Evolutionary conservation across 1,140 invertebrate species (phyloP).

Genomic region (Leptestheria dahalacensis): DNA sequence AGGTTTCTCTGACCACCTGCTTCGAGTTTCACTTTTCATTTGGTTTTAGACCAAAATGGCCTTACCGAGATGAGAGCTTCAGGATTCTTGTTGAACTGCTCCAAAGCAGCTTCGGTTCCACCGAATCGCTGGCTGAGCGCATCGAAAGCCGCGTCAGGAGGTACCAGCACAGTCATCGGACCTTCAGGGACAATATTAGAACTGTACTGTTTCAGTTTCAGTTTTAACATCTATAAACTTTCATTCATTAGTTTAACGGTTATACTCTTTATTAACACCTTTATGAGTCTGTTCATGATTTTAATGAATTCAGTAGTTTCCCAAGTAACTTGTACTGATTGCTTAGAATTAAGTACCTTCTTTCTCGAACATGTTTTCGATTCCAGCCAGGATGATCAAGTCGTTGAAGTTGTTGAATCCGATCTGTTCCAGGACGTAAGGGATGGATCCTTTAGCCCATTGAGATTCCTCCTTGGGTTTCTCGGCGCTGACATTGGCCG

Average conservation of each 20-base stretch:
- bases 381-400: slow-evolving; percentile 13
- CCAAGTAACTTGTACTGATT: too few species aligned
- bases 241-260: too few species aligned
- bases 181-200: too few species aligned
- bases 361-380: slow-evolving; percentile 15
- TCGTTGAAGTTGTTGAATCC: slow-evolving; percentile 15
- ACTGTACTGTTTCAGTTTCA: too few species aligned
- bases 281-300: too few species aligned
- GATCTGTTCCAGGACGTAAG: slow-evolving; percentile 14
- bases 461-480: slow-evolving; percentile 12
- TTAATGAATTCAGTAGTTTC: not conserved
- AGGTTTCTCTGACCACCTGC: too few species aligned
- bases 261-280: too few species aligned
- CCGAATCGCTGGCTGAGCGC: slow-evolving; percentile 10
- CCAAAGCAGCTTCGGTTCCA: slow-evolving; percentile 11
- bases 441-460: slow-evolving; percentile 15
- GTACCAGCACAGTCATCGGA: slow-evolving; percentile 16
- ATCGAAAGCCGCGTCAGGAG: slow-evolving; percentile 14
- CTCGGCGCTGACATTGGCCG: not conserved
- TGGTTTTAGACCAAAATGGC: not conserved
- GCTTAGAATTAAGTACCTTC: slow-evolving; percentile 10
- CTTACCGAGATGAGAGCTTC: slow-evolving; percentile 15
- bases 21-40: too few species aligned
- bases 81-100: slow-evolving; percentile 16
- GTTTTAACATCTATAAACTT: too few species aligned